Base-by-base conservation (phyloP, 2,113 vertebrate genomes). In the Corythornis vintsioides region DNA sequence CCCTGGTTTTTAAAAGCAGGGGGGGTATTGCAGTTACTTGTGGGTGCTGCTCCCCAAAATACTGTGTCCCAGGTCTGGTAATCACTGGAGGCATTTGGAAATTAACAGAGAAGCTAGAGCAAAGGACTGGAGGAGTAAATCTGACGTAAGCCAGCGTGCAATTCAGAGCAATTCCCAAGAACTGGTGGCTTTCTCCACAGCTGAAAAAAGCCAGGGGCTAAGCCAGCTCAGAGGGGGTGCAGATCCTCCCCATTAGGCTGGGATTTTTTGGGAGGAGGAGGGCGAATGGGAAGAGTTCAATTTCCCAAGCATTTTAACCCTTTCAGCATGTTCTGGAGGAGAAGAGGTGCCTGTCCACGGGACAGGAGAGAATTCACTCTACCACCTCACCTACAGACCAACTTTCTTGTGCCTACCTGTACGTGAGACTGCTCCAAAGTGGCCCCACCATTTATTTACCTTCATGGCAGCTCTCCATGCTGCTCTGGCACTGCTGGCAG, bases 121-220 rank as follows among this genome's bases (percentile, higher is more conserved):
- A 92, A 88, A 90, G 83, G 83, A 93, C 90, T 78, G 88, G 52
- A 94, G 84, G 80, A 94, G 92, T 96, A 95, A 97, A 96, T 94
- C 93, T 96, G 92, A 97, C 4, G 73, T 96, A 96, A 97, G 55
- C 69, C 81, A 83, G 88, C 69, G 10, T 38, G 81, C 94, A 96
- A 95, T 94, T 96, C 94, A 79, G 69, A 1, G 26, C 47, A 94
- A 15, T 88, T 92, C 86, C 88, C 93, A 78, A 94, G 88, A 87
- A 90, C 83, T 52, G 72, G 91, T 82, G 79, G 86, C 60, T 96
- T 94, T 92, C 95, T 94, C 89, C 25, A 26, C 80, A 80, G 65
- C 63, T 26, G 4, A 57, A 31, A 82, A 86, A 93, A 95, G 86
- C 81, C 91, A 95, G 72, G 81, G 92, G 94, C 93, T 93, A 89